Evolutionary conservation across 2,113 vertebrate species (phyloP).

Genomic region (Himantopus leucocephalus): DNA sequence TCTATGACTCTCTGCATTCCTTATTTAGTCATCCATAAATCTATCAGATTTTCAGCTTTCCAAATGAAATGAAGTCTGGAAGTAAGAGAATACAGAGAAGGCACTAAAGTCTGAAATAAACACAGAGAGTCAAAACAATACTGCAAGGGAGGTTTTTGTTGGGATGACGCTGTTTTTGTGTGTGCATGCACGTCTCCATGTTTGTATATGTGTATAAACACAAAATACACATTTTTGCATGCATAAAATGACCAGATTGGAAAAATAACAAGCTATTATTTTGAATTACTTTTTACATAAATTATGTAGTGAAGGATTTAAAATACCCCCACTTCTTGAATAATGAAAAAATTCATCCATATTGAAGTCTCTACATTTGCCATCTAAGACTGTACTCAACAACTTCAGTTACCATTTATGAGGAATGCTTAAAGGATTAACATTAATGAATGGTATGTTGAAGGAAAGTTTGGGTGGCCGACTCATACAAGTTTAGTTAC

Average conservation of each 20-base stretch:
- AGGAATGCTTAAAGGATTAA: background rate
- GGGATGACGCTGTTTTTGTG: background rate
- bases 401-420: background rate
- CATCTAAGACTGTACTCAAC: background rate
- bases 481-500: background rate
- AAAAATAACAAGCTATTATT: background rate
- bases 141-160: background rate
- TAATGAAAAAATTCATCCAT: background rate
- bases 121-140: background rate
- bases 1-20: background rate
- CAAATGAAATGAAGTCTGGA: background rate
- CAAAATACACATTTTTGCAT: background rate
- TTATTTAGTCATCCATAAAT: background rate
- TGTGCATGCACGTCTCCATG: background rate
- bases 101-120: background rate
- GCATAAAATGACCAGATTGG: background rate
- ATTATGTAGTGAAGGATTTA: background rate
- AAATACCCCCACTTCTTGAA: background rate
- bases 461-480: background rate
- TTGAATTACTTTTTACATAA: background rate
- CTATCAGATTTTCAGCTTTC: background rate
- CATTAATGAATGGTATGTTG: background rate
- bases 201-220: background rate
- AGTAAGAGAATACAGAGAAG: background rate
- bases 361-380: background rate